These are phyloP conservation scores for Drosophila prostipennis DNA, from an alignment of 2,888 invertebrate genomes.

Conservation along the genomic window DNA sequence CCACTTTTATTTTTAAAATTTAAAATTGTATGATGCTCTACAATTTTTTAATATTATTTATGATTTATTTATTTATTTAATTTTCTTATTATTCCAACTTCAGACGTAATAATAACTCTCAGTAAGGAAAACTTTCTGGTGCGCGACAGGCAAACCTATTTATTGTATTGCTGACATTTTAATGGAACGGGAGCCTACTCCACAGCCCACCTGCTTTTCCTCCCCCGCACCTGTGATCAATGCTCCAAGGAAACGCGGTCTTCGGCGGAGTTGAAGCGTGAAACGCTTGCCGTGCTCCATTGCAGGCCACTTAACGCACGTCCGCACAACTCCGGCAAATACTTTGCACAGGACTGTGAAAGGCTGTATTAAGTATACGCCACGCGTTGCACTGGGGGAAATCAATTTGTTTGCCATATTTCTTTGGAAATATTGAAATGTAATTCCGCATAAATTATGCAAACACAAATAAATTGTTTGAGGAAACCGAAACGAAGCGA, in stretches of 20 bases:
- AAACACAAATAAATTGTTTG: slow-evolving; percentile 43
- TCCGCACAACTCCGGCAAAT: slow-evolving; percentile 53
- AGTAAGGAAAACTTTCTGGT: neutral
- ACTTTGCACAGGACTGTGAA: slow-evolving; percentile 23
- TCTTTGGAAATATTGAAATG: slow-evolving; percentile 38
- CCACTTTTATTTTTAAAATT: too few relatives aligned
- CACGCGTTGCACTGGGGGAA: slow-evolving; percentile 38
- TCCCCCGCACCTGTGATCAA: slow-evolving; percentile 4
- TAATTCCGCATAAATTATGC: slow-evolving; percentile 55
- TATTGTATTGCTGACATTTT: neutral
- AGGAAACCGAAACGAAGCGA: slow-evolving; percentile 43
- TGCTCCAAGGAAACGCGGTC: slow-evolving; percentile 1
- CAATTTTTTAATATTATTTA: too few relatives aligned
- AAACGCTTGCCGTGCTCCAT: slow-evolving; percentile 62
- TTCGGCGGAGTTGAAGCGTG: slow-evolving; percentile 50
- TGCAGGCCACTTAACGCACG: slow-evolving; percentile 69
- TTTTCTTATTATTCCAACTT: neutral
- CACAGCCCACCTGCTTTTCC: neutral
- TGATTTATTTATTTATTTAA: too few relatives aligned
- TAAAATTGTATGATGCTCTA: too few relatives aligned
- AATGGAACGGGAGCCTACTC: neutral
- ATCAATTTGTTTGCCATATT: slow-evolving; percentile 37
- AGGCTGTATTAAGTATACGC: slow-evolving; percentile 49
- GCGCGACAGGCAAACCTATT: neutral
- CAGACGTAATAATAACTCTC: neutral